Conservation (phyloP, 1,140 invertebrate genomes). For the Cyphomyrmex costatus region DNA sequence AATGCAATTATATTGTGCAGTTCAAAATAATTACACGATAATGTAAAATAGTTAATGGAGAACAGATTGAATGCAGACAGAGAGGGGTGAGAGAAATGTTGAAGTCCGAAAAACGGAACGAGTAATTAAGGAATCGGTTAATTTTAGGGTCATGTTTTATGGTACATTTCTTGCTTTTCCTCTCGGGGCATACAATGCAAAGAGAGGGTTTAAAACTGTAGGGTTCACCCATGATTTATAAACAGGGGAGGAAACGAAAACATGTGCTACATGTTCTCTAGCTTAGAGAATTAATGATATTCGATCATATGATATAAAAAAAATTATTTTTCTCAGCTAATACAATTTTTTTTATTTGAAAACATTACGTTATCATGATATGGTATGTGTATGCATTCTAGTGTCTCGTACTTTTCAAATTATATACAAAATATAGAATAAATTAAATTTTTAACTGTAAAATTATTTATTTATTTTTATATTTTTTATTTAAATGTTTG, state of each 20-base stretch:
- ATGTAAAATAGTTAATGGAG: conserved; percentile 75
- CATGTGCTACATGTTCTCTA: conserved; percentile 71
- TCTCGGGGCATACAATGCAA: conserved; percentile 62
- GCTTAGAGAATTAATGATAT: conserved; percentile 65
- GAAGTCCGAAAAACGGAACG: conserved; percentile 76
- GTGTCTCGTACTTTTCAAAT: background rate
- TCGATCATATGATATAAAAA: conserved; percentile 47
- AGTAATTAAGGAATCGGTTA: conserved; percentile 84
- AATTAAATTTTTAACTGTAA: background rate
- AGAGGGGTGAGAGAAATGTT: conserved; percentile 65
- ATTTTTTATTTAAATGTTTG: background rate
- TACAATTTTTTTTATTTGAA: conserved; percentile 8
- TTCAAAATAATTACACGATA: conserved; percentile 37
- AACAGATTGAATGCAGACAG: conserved; percentile 75
- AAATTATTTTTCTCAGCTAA: conserved; percentile 15
- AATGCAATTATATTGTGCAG: background rate
- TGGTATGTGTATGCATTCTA: background rate
- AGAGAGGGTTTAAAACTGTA: conserved; percentile 76
- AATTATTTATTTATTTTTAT: conserved; percentile 1
- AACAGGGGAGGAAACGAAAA: conserved; percentile 62
- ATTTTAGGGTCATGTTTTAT: conserved; percentile 84
- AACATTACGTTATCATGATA: background rate
- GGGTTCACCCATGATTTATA: conserved; percentile 76
- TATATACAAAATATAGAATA: conserved; percentile 13
- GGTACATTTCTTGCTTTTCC: conserved; percentile 66